Evolutionary conservation across 2,888 invertebrate species (phyloP).

Genomic region (Diadegma fenestrale): DNA sequence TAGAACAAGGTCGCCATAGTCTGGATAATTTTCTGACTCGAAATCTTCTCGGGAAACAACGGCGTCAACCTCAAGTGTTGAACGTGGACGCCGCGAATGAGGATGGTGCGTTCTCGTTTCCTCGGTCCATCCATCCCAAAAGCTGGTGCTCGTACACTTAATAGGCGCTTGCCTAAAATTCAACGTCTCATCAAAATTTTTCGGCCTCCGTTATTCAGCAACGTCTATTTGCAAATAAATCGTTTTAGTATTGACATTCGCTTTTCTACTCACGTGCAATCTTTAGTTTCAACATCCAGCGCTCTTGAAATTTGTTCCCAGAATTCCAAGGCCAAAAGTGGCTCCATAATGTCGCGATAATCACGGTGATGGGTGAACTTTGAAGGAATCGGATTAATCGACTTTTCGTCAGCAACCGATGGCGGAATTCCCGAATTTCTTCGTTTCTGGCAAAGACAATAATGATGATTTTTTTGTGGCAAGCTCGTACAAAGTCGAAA

Average conservation of each 20-base stretch:
- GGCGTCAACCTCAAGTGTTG: constrained; percentile 74
- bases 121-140: not conserved
- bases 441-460: constrained; percentile 49
- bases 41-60: constrained; percentile 74
- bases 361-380: constrained; percentile 87
- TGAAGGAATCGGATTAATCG: constrained; percentile 86
- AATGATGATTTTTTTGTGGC: not conserved
- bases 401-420: constrained; percentile 86
- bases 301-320: constrained; percentile 86
- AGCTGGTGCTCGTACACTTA: constrained; percentile 73
- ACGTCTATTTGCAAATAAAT: constrained; percentile 12
- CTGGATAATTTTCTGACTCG: constrained; percentile 72
- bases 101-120: constrained; percentile 62
- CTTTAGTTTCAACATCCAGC: constrained; percentile 67
- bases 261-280: constrained; percentile 10
- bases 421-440: constrained; percentile 77
- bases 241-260: not conserved
- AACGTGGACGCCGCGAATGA: constrained; percentile 57
- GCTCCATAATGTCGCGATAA: constrained; percentile 87
- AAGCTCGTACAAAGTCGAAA: not conserved
- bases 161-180: constrained; percentile 52
- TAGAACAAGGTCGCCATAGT: constrained; percentile 79
- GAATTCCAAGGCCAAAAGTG: constrained; percentile 88
- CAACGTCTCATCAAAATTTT: not conserved
- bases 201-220: no score